Base-by-base conservation (phyloP, 2,888 invertebrate species). In the Tetheella fluctuosa region DNA sequence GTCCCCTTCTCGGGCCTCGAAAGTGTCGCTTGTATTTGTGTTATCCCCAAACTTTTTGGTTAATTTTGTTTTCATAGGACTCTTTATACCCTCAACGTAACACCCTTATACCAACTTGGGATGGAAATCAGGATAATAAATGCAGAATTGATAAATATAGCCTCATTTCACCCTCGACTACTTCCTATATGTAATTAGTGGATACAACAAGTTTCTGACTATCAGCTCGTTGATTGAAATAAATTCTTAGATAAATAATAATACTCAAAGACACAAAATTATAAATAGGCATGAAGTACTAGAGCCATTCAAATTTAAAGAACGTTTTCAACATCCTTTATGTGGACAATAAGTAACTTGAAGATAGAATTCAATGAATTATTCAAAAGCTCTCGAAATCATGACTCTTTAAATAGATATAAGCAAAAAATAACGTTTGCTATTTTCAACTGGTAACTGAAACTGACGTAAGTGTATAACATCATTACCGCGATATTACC, bases 301-400 rank as follows among this genome's bases (percentile, higher is more conserved):
- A 48, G n/a, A 48, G 48, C 55, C 25, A 55, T 55, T 55, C 17
- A 55, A 34, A 55, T 55, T 55, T 55, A 20, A 23, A 20, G 34
- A 55, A 55, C 55, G 55, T 55, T 20, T 34, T 20, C 13, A 23
- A 37, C 55, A 37, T 55, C 55, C 55, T 55, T 55, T 55, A 23
- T 20, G 34, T 20, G n/a, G 17, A 30, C 28, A 54, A 10, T n/a
- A n/a, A 15, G 42, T 34, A 54, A 54, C 54, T 34, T 34, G 55
- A 10, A 55, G 25, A 54, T 54, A 54, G 17, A 54, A 34, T 8
- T 55, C 34, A 13, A 55, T 55, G 55, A 55, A 55, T 55, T 23
- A 55, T 55, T 55, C 55, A 55, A 37, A 55, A 17, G 20, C 23
- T 37, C 55, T 55, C 20, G 20, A 55, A 55, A 48, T 48, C 48